Conservation (phyloP, 2,113 vertebrate genomes). For the Scortum barcoo region DNA sequence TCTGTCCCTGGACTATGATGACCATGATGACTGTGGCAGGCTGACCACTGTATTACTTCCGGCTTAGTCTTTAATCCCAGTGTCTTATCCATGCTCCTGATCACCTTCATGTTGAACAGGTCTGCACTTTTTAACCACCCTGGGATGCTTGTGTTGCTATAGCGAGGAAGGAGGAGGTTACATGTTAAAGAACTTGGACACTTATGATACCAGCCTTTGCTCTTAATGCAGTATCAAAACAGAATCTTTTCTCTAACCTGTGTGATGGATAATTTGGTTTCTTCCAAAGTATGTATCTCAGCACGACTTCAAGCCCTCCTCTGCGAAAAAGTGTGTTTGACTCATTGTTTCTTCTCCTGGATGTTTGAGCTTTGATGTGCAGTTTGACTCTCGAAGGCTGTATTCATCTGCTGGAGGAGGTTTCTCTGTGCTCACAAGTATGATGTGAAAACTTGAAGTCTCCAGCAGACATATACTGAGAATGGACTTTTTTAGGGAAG, state of each 20-base stretch:
- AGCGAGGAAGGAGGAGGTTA: background rate
- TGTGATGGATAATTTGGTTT: background rate
- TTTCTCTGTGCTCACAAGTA: background rate
- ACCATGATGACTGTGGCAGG: constrained; percentile 50
- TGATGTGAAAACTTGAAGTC: background rate
- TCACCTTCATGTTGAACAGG: constrained; percentile 21
- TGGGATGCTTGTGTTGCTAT: background rate
- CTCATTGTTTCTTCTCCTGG: background rate
- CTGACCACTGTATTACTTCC: constrained; percentile 58
- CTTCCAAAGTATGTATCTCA: too few species aligned
- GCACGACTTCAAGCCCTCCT: too few species aligned
- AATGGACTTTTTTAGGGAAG: background rate
- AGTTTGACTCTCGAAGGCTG: background rate
- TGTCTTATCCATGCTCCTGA: constrained; percentile 12
- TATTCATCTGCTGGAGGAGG: background rate
- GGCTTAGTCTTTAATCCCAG: constrained; percentile 32
- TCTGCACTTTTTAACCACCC: constrained; percentile 20
- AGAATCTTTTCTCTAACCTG: background rate
- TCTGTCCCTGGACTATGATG: constrained; percentile 51
- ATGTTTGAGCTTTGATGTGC: background rate
- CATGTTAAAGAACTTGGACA: background rate
- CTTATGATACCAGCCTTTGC: background rate
- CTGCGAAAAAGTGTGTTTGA: background rate
- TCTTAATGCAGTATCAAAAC: background rate
- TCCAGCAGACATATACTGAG: background rate